Percentiles rank a stretch among this genome's conserved stretches.
Evolutionary conservation across 1,140 invertebrate genomes (phyloP).

Genomic region (Drosophila bipectinata): DNA sequence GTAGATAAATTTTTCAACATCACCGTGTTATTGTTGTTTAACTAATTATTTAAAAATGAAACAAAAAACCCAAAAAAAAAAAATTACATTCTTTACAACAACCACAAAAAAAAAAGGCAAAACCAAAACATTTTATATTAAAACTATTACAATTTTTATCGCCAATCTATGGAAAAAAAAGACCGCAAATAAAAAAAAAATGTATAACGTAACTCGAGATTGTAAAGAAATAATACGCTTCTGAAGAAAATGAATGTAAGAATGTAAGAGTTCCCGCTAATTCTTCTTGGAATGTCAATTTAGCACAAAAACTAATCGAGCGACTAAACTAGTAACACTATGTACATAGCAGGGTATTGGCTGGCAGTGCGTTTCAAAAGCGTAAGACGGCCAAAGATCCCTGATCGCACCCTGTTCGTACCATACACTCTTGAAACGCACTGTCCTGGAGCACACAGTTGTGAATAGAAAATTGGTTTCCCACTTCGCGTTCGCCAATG

Average conservation of each 20-base stretch:
- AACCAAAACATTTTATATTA: constrained; percentile 24
- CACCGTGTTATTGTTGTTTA: constrained; percentile 78
- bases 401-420: too few species aligned
- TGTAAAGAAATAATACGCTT: constrained; percentile 6
- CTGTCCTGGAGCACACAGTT: constrained; percentile 7
- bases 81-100: constrained; percentile 16
- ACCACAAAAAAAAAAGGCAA: constrained; percentile 7
- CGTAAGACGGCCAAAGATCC: neutral
- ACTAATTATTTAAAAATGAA: constrained; percentile 46
- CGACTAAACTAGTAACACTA: constrained; percentile 3
- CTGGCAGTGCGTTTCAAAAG: constrained; percentile 1
- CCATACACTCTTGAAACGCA: constrained; percentile 7
- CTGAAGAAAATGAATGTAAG: neutral
- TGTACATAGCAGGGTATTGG: constrained; percentile 10
- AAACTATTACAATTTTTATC: constrained; percentile 19
- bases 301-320: constrained; percentile 19
- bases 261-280: constrained; percentile 2
- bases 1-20: constrained; percentile 77
- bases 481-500: constrained; percentile 18
- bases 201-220: neutral
- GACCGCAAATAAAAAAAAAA: neutral
- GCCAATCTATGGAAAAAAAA: constrained; percentile 16
- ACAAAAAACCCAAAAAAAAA: constrained; percentile 22
- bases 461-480: constrained; percentile 32
- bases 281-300: constrained; percentile 41